phyloP scores from a whole-genome alignment of 2,113 vertebrate species.

The Athene noctua region DNA sequence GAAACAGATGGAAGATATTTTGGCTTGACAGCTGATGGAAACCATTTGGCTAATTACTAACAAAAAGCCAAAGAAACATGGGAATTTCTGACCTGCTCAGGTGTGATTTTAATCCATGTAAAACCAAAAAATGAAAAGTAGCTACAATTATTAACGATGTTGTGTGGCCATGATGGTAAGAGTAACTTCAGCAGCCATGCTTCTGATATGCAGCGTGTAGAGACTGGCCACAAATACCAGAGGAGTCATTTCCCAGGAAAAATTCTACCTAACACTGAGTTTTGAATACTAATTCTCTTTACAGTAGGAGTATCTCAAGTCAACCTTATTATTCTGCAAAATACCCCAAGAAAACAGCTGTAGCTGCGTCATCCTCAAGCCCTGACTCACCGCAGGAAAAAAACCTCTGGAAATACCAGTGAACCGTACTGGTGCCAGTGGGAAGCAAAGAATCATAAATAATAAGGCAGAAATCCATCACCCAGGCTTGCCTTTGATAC shows the following conservation, averaged over 20 bases:
- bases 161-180: accelerated
- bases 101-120: neutral
- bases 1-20: neutral
- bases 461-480: too few relatives aligned
- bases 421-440: too few relatives aligned
- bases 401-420: neutral
- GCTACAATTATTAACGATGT: accelerated
- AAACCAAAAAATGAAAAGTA: neutral
- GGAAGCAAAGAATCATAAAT: too few relatives aligned
- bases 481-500: accelerated
- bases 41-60: neutral
- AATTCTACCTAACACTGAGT: accelerated
- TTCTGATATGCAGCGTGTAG: accelerated
- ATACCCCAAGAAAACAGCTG: accelerated
- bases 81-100: neutral
- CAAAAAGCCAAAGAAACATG: neutral
- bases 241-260: neutral
- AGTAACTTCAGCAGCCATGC: accelerated
- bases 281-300: neutral
- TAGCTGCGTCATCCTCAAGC: neutral
- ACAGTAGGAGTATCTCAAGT: neutral
- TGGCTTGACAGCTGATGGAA: neutral
- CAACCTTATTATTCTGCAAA: neutral
- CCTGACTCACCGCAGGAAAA: neutral
- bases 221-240: accelerated